Base-by-base conservation (phyloP, 2,797 vertebrate species). In the Coilia nasus region DNA sequence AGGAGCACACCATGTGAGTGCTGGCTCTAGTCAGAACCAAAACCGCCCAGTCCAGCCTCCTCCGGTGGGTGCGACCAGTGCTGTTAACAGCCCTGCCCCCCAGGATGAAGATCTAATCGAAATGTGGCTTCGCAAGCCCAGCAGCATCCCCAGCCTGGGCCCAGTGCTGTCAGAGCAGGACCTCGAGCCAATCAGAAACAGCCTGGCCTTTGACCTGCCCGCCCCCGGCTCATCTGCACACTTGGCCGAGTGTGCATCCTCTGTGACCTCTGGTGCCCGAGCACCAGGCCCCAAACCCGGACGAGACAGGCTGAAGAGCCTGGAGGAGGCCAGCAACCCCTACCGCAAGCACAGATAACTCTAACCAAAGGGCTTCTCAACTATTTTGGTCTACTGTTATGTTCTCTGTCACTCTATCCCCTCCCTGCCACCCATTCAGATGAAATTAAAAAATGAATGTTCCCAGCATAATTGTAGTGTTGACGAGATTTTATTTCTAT, bases 231-330 rank as follows among this genome's bases (percentile, higher is more conserved):
- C 23, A 67, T 67, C 57, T 21, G 15, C 71, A 7, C 71, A 21
- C 28, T 28, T 67, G 62, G 11, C 62, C 23, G 35, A 19, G 19
- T 41, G 2, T 41, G 35, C 35, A 41, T 41, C 35, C 35, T 41
- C 35, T 41, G 2, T 41, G 28, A 25, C 25, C 64, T 5, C 28
- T 28, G 28, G 2, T 14, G n/a, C 47, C 6, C 50, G 10, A 11
- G 50, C 50, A n/a, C n/a, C n/a, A n/a, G n/a, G n/a, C 50, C 50
- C 28, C 64, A 71, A 71, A 71, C 64, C 64, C 15, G 64, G 64
- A 2, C 64, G 64, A 0, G 64, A 78, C 71, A 78, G 17, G 10
- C 71, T 41, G 17, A 78, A 21, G 71, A 78, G 12, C 64, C 9
- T 2, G 64, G 64, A 44, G 15, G 35, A 15, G 7, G 41, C 15